Base-by-base conservation (phyloP, 2,797 vertebrate species). In the Peromyscus nudipes region DNA sequence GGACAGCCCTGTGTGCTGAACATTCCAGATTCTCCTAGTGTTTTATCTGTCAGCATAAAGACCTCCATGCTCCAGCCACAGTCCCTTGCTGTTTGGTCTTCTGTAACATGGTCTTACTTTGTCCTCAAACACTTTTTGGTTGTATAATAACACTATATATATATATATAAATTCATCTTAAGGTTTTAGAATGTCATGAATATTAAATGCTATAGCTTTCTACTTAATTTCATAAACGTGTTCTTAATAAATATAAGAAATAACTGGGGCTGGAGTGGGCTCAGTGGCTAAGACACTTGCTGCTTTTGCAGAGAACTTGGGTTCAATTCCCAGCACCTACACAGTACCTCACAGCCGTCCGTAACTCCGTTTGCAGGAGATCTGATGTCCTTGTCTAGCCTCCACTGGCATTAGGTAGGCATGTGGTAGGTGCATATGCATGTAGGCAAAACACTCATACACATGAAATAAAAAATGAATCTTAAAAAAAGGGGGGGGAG, bases 111-210 rank as follows among this genome's bases (percentile, higher is more conserved):
- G 62, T 77, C n/a, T 85, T 14, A 2, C 14, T 91, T 86, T 13
- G 25, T 94, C 84, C 43, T 89, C 23, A 73, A 17, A 52, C 71
- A 29, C 21, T 60, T 67, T 83, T 89, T 83, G 83, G 37, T 88
- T 90, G 21, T 95, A 6, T 93, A 73, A 34, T 86, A 87, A 46
- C 12, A 67, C 40, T 65, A 8, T 79, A 71, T 92, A 94, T 95
- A 52, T 46, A 46, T 46, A 46, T 46, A 46, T 46, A 46, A 57
- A 57, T 37, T 89, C n/a, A 64, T 55, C 94, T 55, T 91, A 55
- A 93, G 79, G 27, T 88, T 95, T 97, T 37, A 62, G 82, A 85
- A 92, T 91, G 83, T 52, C 49, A 55, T 84, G 27, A 46, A 40
- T 96, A 86, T 67, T 79, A 94, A 93, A 46, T 95, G 8, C 31